phyloP scores from a whole-genome alignment of 2,113 vertebrate species.

The Epinephelus lanceolatus region DNA sequence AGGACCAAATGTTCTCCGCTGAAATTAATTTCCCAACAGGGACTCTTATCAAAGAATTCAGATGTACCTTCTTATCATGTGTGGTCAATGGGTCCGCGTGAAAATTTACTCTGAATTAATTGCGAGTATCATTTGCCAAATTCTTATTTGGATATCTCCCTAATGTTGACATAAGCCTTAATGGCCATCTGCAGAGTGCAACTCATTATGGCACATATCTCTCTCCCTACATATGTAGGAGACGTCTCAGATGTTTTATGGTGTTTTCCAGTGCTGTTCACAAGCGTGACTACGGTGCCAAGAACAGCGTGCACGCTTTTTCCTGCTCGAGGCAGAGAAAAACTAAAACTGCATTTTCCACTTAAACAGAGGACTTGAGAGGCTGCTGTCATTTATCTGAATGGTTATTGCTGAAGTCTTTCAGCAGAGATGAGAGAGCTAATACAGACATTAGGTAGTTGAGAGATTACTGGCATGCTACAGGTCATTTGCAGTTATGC shows the following conservation, averaged over 20 bases:
- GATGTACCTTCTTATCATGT: conserved; percentile 65
- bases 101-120: conserved; percentile 63
- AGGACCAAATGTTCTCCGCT: conserved; percentile 59
- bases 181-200: conserved; percentile 66
- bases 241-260: conserved; percentile 46
- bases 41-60: conserved; percentile 67
- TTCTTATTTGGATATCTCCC: conserved; percentile 67
- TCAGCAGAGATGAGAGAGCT: conserved; percentile 28
- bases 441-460: conserved; percentile 27
- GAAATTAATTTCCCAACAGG: conserved; percentile 74
- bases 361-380: conserved; percentile 20
- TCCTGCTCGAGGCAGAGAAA: conserved; percentile 11
- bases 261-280: conserved; percentile 44
- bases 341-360: conserved; percentile 45
- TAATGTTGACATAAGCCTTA: conserved; percentile 65
- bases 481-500: conserved; percentile 44
- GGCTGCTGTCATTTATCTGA: conserved; percentile 44
- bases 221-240: conserved; percentile 23
- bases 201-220: conserved; percentile 57
- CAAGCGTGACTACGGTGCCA: conserved; percentile 25
- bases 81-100: conserved; percentile 51
- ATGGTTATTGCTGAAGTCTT: conserved; percentile 52
- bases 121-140: conserved; percentile 52
- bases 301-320: background rate
- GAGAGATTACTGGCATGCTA: conserved; percentile 26